Percentiles rank a stretch among this genome's conserved stretches.
Conservation (phyloP, 2,888 invertebrate genomes). For the Mythimna albipuncta region DNA sequence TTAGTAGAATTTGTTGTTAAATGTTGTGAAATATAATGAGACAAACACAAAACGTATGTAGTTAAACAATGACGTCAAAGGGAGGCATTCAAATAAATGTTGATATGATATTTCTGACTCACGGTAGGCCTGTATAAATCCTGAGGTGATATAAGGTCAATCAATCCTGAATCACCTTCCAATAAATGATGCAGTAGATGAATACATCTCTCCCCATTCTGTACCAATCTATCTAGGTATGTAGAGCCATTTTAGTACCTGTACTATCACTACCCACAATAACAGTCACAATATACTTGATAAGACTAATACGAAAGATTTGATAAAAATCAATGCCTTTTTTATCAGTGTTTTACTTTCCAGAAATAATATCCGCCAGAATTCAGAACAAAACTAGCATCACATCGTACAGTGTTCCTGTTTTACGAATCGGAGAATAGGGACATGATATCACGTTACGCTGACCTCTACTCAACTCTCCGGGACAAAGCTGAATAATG, state of each 20-base stretch:
- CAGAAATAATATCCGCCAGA: conserved; percentile 27
- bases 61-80: conserved; percentile 31
- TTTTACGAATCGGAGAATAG: conserved; percentile 47
- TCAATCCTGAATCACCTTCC: conserved; percentile 16
- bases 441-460: conserved; percentile 47
- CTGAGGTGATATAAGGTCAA: conserved; percentile 27
- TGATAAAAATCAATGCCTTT: conserved; percentile 64
- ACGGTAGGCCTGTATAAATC: conserved; percentile 16
- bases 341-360: conserved; percentile 67
- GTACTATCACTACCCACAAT: conserved; percentile 12
- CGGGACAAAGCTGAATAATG: conserved; percentile 45
- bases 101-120: conserved; percentile 30
- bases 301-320: conserved; percentile 47
- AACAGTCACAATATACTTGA: conserved; percentile 41
- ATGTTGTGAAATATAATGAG: conserved; percentile 39
- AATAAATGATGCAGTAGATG: background rate
- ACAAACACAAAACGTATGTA: conserved; percentile 36
- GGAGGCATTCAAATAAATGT: conserved; percentile 15
- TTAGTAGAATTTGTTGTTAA: conserved; percentile 29
- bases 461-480: conserved; percentile 52
- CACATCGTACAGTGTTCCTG: conserved; percentile 28
- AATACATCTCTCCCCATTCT: background rate
- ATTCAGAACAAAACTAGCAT: conserved; percentile 26
- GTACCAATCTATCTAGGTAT: background rate
- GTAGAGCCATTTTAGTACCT: conserved; percentile 13